These are phyloP conservation scores for Silurus glanis DNA, from an alignment of 2,113 vertebrate species.

Conservation along the genomic window DNA sequence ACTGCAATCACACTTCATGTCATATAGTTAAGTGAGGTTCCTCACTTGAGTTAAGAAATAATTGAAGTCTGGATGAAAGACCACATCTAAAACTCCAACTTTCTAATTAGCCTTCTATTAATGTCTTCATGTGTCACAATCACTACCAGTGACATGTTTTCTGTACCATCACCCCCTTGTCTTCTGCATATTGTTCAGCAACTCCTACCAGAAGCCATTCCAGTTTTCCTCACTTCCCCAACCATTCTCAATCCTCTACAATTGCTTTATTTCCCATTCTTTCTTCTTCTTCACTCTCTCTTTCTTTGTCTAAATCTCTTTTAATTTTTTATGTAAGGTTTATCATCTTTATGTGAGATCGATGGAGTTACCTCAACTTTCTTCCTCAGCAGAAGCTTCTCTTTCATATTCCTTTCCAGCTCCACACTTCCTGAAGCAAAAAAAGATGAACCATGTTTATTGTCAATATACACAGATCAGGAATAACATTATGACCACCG, in stretches of 20 bases:
- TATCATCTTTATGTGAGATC: neutral
- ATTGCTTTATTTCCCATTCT: no score
- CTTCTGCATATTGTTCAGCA: neutral
- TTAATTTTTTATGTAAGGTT: no score
- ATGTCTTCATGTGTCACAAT: neutral
- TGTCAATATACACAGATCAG: neutral
- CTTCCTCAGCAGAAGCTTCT: slow-evolving; percentile 71
- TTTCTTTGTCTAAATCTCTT: no score
- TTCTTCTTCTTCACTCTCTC: no score
- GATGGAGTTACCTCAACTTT: slow-evolving; percentile 68
- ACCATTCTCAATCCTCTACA: no score
- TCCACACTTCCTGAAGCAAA: slow-evolving; percentile 69
- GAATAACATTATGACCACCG: no score
- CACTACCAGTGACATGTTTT: neutral
- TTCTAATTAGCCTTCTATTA: neutral
- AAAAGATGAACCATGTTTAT: neutral
- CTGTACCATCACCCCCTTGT: neutral
- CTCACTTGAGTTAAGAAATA: no score
- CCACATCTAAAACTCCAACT: neutral
- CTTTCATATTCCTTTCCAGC: slow-evolving; percentile 67
- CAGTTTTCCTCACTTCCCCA: neutral
- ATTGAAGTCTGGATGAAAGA: no score
- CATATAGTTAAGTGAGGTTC: no score
- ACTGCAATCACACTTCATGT: no score
- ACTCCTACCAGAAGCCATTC: neutral